These are phyloP conservation scores for Cheilosia impressa DNA, from an alignment of 2,888 invertebrate species.

Conservation along the genomic window DNA sequence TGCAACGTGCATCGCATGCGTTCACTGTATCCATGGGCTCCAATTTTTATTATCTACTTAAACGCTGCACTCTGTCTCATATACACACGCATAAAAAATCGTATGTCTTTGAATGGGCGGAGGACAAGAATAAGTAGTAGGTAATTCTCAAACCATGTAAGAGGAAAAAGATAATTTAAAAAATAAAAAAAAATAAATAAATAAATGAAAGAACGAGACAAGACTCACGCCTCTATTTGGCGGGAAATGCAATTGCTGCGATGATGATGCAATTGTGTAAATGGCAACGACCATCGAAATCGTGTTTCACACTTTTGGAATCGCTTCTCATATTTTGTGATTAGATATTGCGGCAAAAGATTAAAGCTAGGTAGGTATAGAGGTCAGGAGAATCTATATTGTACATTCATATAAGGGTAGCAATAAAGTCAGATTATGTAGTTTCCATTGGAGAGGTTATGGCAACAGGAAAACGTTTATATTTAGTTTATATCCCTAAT, in stretches of 20 bases:
- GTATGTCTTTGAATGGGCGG: slow-evolving; percentile 13
- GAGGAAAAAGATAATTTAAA: slow-evolving; percentile 20
- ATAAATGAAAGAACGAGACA: slow-evolving; percentile 19
- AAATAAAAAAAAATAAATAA: slow-evolving; percentile 5
- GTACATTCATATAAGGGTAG: no score
- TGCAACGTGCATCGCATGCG: slow-evolving; percentile 43
- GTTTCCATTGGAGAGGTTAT: no score
- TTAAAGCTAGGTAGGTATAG: no score
- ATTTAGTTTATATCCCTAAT: no score
- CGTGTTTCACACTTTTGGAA: slow-evolving; percentile 8
- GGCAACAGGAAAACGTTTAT: no score
- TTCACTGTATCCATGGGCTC: slow-evolving; percentile 54
- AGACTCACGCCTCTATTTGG: slow-evolving; percentile 52
- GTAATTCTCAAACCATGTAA: slow-evolving; percentile 15
- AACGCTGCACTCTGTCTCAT: not conserved
- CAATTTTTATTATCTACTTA: slow-evolving; percentile 9
- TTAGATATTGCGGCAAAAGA: not conserved
- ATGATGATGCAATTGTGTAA: slow-evolving; percentile 50
- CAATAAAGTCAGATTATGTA: no score
- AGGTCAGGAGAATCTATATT: no score
- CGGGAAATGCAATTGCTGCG: slow-evolving; percentile 56
- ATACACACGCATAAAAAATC: not conserved
- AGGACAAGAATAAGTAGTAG: slow-evolving; percentile 7
- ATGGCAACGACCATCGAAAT: not conserved
- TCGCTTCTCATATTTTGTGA: not conserved